These are phyloP conservation scores for Montipora efflorescens DNA, from an alignment of 64 coral and sea anemone genomes.

Conservation along the genomic window DNA sequence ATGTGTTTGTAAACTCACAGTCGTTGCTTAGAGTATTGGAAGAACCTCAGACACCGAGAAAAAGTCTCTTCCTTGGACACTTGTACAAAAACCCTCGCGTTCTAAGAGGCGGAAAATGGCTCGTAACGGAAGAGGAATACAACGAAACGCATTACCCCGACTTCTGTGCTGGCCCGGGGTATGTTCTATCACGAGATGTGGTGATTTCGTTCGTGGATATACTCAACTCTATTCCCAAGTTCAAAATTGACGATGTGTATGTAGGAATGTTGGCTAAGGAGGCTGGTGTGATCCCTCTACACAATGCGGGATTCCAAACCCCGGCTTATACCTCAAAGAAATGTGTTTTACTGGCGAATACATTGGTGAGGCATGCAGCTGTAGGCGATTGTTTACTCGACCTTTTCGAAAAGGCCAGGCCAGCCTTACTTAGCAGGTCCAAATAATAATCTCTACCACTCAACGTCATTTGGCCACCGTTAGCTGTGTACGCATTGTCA, in stretches of 20 bases:
- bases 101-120: conserved; percentile 18
- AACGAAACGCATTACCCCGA: conserved; percentile 58
- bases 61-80: conserved; percentile 60
- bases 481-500: no score
- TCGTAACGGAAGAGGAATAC: conserved; percentile 6
- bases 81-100: conserved; percentile 58
- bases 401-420: conserved; percentile 16
- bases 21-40: conserved; percentile 34
- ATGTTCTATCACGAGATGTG: conserved; percentile 64
- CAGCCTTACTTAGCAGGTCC: not conserved
- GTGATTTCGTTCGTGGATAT: conserved; percentile 9
- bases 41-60: not conserved
- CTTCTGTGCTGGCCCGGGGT: conserved; percentile 71
- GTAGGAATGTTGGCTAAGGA: conserved; percentile 58
- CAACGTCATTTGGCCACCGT: not conserved
- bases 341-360: conserved; percentile 29
- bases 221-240: conserved; percentile 32
- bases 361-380: conserved; percentile 26
- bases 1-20: conserved; percentile 64
- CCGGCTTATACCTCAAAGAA: conserved; percentile 6
- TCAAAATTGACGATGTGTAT: conserved; percentile 80
- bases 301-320: conserved; percentile 25
- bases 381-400: conserved; percentile 6
- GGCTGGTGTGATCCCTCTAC: conserved; percentile 3
- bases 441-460: not conserved